Conservation (phyloP, 2,888 invertebrate genomes). For the Apocheima hispidaria region DNA sequence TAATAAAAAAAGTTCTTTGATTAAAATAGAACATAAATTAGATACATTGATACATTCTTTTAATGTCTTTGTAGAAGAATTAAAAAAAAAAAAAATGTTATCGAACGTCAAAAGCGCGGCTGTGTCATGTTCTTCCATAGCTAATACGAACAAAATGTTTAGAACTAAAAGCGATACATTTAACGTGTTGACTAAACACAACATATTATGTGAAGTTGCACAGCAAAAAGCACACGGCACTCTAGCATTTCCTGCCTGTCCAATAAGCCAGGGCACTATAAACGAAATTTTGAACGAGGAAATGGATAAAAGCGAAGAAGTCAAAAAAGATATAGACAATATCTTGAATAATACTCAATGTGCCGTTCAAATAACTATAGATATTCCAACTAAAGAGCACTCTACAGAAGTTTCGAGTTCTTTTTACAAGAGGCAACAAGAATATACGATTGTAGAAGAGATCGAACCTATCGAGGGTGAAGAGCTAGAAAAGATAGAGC, state of each 20-base stretch:
- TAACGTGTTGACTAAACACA: slow-evolving; percentile 3
- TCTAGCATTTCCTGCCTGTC: slow-evolving; percentile 29
- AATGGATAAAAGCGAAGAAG: slow-evolving; percentile 57
- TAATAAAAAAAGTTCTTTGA: slow-evolving; percentile 48
- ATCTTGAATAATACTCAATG: slow-evolving; percentile 52
- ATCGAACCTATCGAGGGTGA: slow-evolving; percentile 16
- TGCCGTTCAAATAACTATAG: slow-evolving; percentile 57
- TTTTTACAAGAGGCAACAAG: slow-evolving; percentile 44
- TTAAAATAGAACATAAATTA: slow-evolving; percentile 64
- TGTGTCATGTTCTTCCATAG: not conserved
- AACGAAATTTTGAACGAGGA: slow-evolving; percentile 57
- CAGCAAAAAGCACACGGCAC: slow-evolving; percentile 44
- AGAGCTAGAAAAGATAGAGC: not conserved
- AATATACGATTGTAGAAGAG: slow-evolving; percentile 45
- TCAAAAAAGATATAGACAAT: slow-evolving; percentile 59
- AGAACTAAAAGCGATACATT: slow-evolving; percentile 26
- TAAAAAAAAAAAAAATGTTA: slow-evolving; percentile 47
- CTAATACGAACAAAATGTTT: not conserved
- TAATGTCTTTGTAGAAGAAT: slow-evolving; percentile 60
- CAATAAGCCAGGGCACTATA: slow-evolving; percentile 39
- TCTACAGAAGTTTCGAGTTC: slow-evolving; percentile 67
- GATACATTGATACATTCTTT: slow-evolving; percentile 63
- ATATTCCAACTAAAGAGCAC: slow-evolving; percentile 66
- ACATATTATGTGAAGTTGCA: slow-evolving; percentile 35
- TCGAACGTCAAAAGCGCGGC: slow-evolving; percentile 1